These are phyloP conservation scores for Ophion obscuratus DNA, from an alignment of 2,888 invertebrate species.

Conservation along the genomic window DNA sequence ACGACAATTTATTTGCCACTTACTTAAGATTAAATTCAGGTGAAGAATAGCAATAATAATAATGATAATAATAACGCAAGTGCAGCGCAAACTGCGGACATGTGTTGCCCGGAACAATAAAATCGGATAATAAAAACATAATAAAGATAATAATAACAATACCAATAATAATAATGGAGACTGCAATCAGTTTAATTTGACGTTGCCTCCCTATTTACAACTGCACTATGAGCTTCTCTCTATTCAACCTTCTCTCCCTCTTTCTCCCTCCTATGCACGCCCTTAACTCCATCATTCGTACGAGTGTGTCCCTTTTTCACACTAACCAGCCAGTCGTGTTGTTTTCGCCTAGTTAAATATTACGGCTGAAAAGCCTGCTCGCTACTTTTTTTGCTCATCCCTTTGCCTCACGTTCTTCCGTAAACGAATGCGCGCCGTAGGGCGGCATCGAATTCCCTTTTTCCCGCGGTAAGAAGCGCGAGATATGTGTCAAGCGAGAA, in stretches of 20 bases:
- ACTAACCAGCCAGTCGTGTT: conserved; percentile 10
- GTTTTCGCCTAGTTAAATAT: conserved; percentile 4
- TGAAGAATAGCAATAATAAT: too few species aligned
- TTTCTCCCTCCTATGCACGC: neutral
- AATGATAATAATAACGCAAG: neutral
- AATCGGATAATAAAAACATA: neutral
- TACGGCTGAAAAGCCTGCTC: conserved; percentile 1
- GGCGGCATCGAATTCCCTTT: conserved; percentile 4
- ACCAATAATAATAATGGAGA: neutral
- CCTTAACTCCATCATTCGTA: neutral
- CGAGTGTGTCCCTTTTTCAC: conserved; percentile 12
- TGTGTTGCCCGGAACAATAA: neutral
- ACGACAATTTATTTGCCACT: too few species aligned
- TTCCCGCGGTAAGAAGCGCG: neutral
- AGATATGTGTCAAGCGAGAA: neutral
- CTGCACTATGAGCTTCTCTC: neutral
- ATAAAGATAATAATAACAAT: neutral
- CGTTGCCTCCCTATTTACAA: neutral
- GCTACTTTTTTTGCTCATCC: neutral
- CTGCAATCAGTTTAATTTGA: neutral
- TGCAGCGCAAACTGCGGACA: too few species aligned
- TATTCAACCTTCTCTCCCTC: neutral
- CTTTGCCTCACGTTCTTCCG: conserved; percentile 1
- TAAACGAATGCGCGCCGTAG: neutral
- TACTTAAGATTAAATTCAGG: too few species aligned